Evolutionary conservation across 2,113 vertebrate species (phyloP).

Genomic region (Ursus arctos): DNA sequence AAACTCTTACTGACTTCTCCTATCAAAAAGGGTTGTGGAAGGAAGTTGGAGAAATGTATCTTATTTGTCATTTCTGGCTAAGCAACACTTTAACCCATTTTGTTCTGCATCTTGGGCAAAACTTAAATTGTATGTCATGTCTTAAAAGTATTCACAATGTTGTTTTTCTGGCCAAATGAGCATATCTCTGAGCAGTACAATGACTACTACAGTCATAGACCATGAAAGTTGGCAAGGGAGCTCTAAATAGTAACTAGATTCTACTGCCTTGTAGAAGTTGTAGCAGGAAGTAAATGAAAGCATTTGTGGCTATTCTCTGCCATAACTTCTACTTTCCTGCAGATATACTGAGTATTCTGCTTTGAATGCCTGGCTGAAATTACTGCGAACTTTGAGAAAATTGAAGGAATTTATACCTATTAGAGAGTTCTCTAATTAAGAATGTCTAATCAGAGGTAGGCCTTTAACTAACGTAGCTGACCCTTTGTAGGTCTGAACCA

Average conservation of each 20-base stretch:
- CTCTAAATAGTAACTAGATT: not conserved
- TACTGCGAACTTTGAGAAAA: not conserved
- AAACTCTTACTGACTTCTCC: conserved; percentile 11
- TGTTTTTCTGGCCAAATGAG: conserved; percentile 10
- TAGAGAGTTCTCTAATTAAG: not conserved
- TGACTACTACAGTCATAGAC: not conserved
- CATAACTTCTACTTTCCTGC: not conserved
- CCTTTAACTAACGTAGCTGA: not conserved
- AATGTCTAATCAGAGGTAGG: not conserved
- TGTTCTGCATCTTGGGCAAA: not conserved
- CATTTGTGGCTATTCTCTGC: not conserved
- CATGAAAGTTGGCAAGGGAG: not conserved
- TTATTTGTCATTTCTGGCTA: not conserved
- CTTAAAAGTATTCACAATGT: not conserved
- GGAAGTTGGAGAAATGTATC: not conserved
- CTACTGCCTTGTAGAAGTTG: not conserved
- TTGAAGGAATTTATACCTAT: not conserved
- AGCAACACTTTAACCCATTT: not conserved
- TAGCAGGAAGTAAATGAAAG: conserved; percentile 22
- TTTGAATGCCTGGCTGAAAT: not conserved
- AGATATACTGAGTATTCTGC: not conserved
- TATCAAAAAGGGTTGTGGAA: not conserved
- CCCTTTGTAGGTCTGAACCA: not conserved
- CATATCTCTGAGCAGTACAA: not conserved
- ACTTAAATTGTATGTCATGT: not conserved